Percentiles rank a stretch among this genome's conserved stretches.
Conservation (phyloP, 2,113 vertebrate species). For the Megaceryle maxima region DNA sequence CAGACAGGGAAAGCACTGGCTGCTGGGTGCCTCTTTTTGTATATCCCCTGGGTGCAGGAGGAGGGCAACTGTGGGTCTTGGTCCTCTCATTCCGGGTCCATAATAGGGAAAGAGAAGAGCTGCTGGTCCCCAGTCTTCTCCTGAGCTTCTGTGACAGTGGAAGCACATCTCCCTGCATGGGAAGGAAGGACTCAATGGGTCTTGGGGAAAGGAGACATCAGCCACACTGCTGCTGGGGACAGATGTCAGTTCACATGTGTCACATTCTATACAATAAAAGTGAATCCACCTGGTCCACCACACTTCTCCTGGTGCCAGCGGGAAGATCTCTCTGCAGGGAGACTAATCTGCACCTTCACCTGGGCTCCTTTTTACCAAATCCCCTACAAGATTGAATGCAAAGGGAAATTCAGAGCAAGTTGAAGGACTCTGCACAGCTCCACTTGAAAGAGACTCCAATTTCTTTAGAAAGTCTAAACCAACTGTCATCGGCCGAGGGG, state of each 20-base stretch:
- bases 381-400: not conserved
- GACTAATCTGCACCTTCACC: not conserved
- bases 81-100: not conserved
- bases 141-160: not conserved
- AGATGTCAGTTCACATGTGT: not conserved
- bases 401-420: not conserved
- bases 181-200: not conserved
- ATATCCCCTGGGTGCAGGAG: fast-evolving
- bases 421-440: not conserved
- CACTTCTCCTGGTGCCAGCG: not conserved
- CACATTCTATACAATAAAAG: not conserved
- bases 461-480: not conserved
- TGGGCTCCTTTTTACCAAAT: not conserved
- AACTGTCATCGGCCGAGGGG: not conserved
- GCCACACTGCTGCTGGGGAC: not conserved
- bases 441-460: not conserved
- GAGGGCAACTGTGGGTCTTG: not conserved
- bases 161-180: fast-evolving
- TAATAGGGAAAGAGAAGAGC: not conserved
- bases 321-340: not conserved
- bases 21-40: not conserved
- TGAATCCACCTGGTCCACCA: fast-evolving
- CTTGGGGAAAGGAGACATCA: not conserved
- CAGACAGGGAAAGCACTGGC: not conserved
- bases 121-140: not conserved